Base-by-base conservation (phyloP, 2,888 invertebrate genomes). In the Agrotis puta region DNA sequence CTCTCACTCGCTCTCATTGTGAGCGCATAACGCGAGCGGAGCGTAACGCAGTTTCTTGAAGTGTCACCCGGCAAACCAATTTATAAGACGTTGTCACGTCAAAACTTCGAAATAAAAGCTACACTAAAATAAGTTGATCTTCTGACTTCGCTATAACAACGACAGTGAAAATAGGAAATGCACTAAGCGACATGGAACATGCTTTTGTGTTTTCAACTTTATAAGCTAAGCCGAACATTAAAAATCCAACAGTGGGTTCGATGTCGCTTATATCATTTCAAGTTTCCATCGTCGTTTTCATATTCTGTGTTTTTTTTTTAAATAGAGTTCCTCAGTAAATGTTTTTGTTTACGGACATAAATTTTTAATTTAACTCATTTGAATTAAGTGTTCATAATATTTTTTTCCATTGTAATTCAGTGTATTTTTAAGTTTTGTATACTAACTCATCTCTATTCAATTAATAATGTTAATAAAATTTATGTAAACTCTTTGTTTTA, bases 401-500 rank as follows among this genome's bases (percentile, higher is more conserved):
- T 43, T 20, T 20, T 53, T 24, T 50, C 64, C 22, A 53, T 27
- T 24, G 51, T 67, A 22, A 22, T 24, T n/a, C 27, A 16, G 4
- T 64, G 39, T 64, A 75, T 58, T 67, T 67, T 74, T 75, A 57
- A 64, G 64, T 68, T 79, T 71, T 75, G 18, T 79, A 67, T 54
- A 33, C 39, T 14, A 71, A 33, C 58, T 39, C 1, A 62, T 62
- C 66, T 11, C n/a, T 43, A 62, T 67, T 75, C 24, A n/a, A 63
- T 64, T 33, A 3, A 61, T 33, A 33, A 33, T 45, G 22, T 33
- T 33, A 70, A 18, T 53, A 61, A 33, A 69, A 14, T 2, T 3
- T 3, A 13, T 14, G 0, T 20, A 43, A 48, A 45, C 4, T 6
- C 0, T 24, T 1, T 45, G 13, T 20, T 43, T 24, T 68, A n/a